Percentiles rank a stretch among this genome's conserved stretches.
Evolutionary conservation across 92 coral and sea anemone species (phyloP).

Genomic region (Siderastrea siderea): DNA sequence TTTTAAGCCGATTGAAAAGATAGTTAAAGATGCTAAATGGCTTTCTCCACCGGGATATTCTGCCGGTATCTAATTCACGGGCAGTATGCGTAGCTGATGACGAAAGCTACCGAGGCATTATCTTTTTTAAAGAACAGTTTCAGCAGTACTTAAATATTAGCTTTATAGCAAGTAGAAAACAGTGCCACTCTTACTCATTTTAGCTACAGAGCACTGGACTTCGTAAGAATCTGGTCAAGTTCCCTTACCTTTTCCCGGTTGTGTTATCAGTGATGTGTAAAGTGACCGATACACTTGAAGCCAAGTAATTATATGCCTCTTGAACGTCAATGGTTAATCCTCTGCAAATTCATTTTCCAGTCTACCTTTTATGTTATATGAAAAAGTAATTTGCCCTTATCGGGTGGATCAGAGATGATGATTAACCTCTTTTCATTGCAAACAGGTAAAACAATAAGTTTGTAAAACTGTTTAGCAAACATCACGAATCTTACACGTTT

Average conservation of each 20-base stretch:
- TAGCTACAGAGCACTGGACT: too few relatives aligned
- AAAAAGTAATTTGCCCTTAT: neutral
- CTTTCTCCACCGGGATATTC: too few relatives aligned
- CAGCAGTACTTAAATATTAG: neutral
- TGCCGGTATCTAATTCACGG: too few relatives aligned
- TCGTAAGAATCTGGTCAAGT: neutral
- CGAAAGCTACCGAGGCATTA: neutral
- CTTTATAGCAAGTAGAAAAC: too few relatives aligned
- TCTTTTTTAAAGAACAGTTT: neutral
- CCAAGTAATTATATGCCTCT: neutral
- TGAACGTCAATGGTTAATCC: neutral
- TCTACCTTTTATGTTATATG: neutral
- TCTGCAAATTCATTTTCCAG: constrained; percentile 12
- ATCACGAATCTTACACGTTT: neutral
- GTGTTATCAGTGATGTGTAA: neutral
- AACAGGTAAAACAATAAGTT: neutral
- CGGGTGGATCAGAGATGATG: neutral
- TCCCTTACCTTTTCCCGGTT: neutral
- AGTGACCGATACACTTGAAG: neutral
- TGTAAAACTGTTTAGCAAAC: neutral
- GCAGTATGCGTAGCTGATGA: too few relatives aligned
- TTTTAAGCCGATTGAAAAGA: neutral
- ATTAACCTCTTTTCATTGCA: neutral
- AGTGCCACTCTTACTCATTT: too few relatives aligned
- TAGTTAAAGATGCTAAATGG: too few relatives aligned